Evolutionary conservation across 64 coral and sea anemone species (phyloP), one percentile per base, ranked within the genome.

Genomic region (Actinia tenebrosa): DNA sequence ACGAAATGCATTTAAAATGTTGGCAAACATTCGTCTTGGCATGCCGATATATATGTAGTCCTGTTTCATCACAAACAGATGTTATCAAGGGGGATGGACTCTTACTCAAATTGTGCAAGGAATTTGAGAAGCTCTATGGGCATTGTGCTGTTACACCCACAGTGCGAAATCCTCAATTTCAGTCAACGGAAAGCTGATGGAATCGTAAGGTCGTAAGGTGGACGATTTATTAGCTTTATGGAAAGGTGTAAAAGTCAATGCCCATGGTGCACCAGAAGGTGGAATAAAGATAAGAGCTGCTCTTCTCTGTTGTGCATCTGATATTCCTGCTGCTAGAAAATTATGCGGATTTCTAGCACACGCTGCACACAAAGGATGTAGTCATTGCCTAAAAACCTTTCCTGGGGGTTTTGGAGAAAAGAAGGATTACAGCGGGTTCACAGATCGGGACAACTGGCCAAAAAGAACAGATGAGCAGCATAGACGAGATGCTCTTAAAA

Each of bases 351-450:
- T 89, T 50, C 60, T 89, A 22, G 80, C 79, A 20, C 84, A 86
- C 52, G 43, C 30, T 59, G 89, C 89, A 20, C 77, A 84, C 16
- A 84, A 71, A 56, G 82, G 89, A 22, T 85, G 88, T 47, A 82
- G 77, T 18, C 88, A 89, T 23, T 89, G 88, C 71, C 23, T 46
- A 44, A 86, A 72, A 45, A 58, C 13, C 47, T 93, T 93, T 56
- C 77, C 87, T 7, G 92, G 84, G 16, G 37, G 62, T 22, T 93
- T 89, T 44, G 83, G 77, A 26, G 87, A 93, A 71, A 93, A 93
- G 44, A 81, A 78, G 44, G 88, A 93, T 59, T 93, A 93, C 46
- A 83, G 60, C 45, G 92, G 92, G 2, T 93, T 93, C 89, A 19
- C 16, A 75, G 92, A 93, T 45, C 30, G 87, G 1, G 52, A 26